phyloP scores from a whole-genome alignment of 2,888 invertebrate genomes.

The Phorcus lineatus region DNA sequence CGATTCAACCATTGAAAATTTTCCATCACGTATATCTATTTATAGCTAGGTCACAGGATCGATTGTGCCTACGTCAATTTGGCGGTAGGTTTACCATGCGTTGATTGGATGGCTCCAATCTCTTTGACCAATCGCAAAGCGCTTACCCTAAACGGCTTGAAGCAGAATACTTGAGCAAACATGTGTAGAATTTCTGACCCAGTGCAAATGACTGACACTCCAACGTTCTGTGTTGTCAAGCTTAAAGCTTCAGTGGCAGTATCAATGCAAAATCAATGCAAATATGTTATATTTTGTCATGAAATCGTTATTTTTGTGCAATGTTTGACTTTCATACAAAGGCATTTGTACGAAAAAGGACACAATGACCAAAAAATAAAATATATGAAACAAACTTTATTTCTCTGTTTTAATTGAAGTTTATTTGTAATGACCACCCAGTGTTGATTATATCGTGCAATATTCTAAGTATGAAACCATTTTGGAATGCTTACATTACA shows the following conservation, averaged over 20 bases:
- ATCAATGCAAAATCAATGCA: slow-evolving; percentile 30
- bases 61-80: slow-evolving; percentile 13
- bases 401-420: neutral
- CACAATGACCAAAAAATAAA: slow-evolving; percentile 27
- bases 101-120: neutral
- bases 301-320: slow-evolving; percentile 26
- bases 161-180: neutral
- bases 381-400: neutral
- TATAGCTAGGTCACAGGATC: slow-evolving; percentile 3
- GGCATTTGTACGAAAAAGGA: slow-evolving; percentile 20
- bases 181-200: slow-evolving; percentile 11
- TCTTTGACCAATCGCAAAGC: neutral
- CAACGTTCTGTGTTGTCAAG: neutral
- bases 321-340: slow-evolving; percentile 23
- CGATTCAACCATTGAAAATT: slow-evolving; percentile 16
- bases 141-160: neutral
- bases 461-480: too few relatives aligned
- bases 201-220: neutral
- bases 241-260: neutral
- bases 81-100: slow-evolving; percentile 1
- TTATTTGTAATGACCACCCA: too few relatives aligned
- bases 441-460: too few relatives aligned
- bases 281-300: slow-evolving; percentile 26
- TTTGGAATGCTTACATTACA: too few relatives aligned
- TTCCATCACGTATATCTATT: slow-evolving; percentile 1